Evolutionary conservation across 1,140 invertebrate genomes (phyloP).

Genomic region (Camponotus floridanus): DNA sequence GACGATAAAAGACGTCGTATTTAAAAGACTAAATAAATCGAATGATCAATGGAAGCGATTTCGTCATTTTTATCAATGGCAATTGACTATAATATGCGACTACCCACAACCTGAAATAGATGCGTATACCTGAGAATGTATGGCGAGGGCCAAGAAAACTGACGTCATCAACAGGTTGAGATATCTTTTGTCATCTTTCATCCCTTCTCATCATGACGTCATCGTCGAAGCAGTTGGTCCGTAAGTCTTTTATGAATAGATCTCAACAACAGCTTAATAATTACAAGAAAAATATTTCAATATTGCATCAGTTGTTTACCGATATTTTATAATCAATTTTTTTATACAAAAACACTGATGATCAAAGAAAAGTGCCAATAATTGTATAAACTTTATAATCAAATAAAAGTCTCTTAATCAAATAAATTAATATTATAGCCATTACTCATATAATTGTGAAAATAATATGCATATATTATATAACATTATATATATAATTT

Average conservation of each 20-base stretch:
- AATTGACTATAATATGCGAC: slow-evolving; percentile 7
- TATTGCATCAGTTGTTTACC: background rate
- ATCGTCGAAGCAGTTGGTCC: background rate
- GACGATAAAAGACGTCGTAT: background rate
- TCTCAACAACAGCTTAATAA: background rate
- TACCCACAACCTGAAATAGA: slow-evolving; percentile 34
- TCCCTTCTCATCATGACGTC: slow-evolving; percentile 11
- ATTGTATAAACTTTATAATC: background rate
- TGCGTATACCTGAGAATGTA: slow-evolving; percentile 11
- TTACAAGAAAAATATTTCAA: background rate
- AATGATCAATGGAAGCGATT: slow-evolving; percentile 33
- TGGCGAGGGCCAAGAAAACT: slow-evolving; percentile 12
- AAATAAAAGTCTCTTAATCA: too few relatives aligned
- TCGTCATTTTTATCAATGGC: slow-evolving; percentile 38
- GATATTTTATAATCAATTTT: background rate
- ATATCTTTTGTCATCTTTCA: slow-evolving; percentile 42
- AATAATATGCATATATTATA: slow-evolving; percentile 7
- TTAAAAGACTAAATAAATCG: background rate
- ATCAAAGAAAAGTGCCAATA: background rate
- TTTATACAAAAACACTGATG: background rate
- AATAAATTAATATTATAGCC: slow-evolving; percentile 15
- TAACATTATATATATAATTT: background rate
- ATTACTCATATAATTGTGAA: background rate
- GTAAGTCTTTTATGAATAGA: slow-evolving; percentile 41
- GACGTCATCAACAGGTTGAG: slow-evolving; percentile 52